Evolutionary conservation across 37 sponge, comb jelly and placozoan species (phyloP), one percentile per base, ranked within the genome.

Genomic region (Dysidea cf. avara): DNA sequence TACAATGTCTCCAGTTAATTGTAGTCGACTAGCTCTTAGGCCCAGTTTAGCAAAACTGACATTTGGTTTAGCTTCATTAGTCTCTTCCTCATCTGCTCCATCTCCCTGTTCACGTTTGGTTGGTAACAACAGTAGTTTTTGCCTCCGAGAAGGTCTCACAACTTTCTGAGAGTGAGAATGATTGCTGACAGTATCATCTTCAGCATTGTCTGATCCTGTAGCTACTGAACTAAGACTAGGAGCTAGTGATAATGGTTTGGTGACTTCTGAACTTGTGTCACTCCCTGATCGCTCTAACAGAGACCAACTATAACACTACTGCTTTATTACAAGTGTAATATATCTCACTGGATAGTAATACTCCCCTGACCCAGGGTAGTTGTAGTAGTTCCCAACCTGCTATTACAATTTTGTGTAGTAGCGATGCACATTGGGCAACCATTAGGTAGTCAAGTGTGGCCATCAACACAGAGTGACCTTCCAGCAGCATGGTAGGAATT

Each of bases 401-500:
- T 7, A 88, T 74, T 48, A 65, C 57, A 57, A 88, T 69, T 56
- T 78, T 71, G 55, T 88, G 89, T 12, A 78, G 70, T 39, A 88
- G 79, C 25, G 89, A 88, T 48, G 89, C 89, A 74, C 83, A 83
- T 65, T 88, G 89, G 20, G 89, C 89, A 54, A 88, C 89, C 80
- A 88, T 72, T 60, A 88, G 80, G 71, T 68, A 82, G 68, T 88
- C 89, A 32, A 88, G 65, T 0, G 84, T 68, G 35, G 89, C 58
- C 78, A 83, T 72, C 31, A 78, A 75, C 36, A 88, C 73, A 7
- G 40, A 11, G 52, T 88, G 80, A 6, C 83, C 80, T 53, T 34
- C 80, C 12, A 79, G 69, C 21, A 88, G 67, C 84, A 88, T 74
- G 48, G 82, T 80, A 31, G 89, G 89, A 11, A 56, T 56, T 46